A percentile compares a stretch with the other conserved stretches of the same genome.
Evolutionary conservation across 2,797 vertebrate genomes (phyloP).

Genomic region (Chelidonichthys spinosus): DNA sequence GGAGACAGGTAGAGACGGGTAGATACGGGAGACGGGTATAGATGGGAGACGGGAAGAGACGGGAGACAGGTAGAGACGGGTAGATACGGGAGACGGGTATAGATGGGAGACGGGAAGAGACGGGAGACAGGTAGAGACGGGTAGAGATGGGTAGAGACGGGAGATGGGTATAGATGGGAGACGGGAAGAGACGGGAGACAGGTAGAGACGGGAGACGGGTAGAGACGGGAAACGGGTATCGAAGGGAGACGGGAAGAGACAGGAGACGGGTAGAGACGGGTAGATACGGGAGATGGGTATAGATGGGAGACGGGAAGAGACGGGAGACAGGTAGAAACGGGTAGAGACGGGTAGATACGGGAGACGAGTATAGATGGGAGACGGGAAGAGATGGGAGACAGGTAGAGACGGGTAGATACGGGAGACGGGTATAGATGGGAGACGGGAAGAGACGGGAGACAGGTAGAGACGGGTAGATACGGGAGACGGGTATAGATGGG

Average conservation of each 20-base stretch:
- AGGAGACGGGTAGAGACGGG: constrained; percentile 35
- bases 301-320: constrained; percentile 27
- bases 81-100: constrained; percentile 45
- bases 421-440: constrained; percentile 23
- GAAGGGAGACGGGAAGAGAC: constrained; percentile 46
- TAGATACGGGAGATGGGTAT: constrained; percentile 41
- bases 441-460: constrained; percentile 42
- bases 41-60: too few species aligned
- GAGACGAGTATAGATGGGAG: constrained; percentile 42
- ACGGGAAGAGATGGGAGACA: too few species aligned
- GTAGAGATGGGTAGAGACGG: too few species aligned
- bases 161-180: constrained; percentile 47
- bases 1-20: too few species aligned
- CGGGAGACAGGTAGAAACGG: too few species aligned
- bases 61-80: constrained; percentile 39
- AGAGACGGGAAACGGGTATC: constrained; percentile 15
- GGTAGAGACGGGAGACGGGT: constrained; percentile 45
- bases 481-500: constrained; percentile 37
- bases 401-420: constrained; percentile 36
- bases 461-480: too few species aligned
- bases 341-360: too few species aligned
- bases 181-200: constrained; percentile 28
- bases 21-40: constrained; percentile 43
- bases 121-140: too few species aligned
- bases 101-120: constrained; percentile 27